Percentiles rank a stretch among this genome's conserved stretches.
phyloP scores from a whole-genome alignment of 2,888 invertebrate genomes.

The Lydus trimaculatus region DNA sequence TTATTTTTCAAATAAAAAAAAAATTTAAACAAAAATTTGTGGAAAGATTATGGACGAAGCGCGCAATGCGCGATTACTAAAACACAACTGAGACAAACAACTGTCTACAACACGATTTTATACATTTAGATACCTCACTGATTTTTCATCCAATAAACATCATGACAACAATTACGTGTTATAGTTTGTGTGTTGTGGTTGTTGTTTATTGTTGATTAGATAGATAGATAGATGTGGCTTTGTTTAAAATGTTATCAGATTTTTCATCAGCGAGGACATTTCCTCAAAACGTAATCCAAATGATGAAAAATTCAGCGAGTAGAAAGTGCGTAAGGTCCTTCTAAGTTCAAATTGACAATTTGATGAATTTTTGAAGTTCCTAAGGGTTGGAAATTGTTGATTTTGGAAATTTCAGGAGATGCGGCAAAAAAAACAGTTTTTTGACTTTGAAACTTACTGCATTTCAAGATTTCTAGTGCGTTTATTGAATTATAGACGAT shows the following conservation, averaged over 20 bases:
- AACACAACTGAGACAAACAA: constrained; percentile 9
- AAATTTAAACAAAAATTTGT: no score
- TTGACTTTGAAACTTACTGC: no score
- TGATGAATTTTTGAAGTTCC: no score
- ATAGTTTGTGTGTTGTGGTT: not conserved
- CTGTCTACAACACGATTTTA: constrained; percentile 1
- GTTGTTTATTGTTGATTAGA: constrained; percentile 2
- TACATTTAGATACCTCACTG: constrained; percentile 6
- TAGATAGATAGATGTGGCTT: not conserved
- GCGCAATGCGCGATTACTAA: constrained; percentile 9
- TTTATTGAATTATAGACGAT: no score
- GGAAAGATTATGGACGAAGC: not conserved
- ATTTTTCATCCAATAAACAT: constrained; percentile 6
- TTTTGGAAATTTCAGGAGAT: no score
- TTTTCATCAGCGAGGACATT: constrained; percentile 7
- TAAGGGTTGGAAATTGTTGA: no score
- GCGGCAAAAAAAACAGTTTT: no score
- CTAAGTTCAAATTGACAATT: no score
- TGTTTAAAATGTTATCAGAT: constrained; percentile 6
- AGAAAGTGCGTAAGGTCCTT: not conserved
- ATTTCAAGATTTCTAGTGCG: no score
- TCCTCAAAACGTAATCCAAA: not conserved
- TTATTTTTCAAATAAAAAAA: not conserved
- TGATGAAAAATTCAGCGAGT: not conserved
- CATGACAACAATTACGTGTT: not conserved